Evolutionary conservation across 2,113 vertebrate genomes (phyloP), one percentile per base, ranked within the genome.

Genomic region (Ictalurus furcatus): DNA sequence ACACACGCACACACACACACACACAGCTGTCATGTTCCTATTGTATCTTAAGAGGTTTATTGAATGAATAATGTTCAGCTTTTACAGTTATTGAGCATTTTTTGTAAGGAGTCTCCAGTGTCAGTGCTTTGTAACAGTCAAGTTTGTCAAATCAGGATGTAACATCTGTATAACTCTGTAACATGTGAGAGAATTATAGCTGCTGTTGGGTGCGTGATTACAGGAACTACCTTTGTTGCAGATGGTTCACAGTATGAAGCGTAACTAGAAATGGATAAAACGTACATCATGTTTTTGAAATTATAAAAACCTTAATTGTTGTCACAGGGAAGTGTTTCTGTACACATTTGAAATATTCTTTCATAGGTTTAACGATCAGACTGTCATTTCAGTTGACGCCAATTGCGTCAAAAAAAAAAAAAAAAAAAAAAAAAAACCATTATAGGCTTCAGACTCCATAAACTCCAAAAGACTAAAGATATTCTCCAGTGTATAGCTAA

Each of bases 41-140:
- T 94, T 80, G 14, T 56, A 81, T 1, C 28, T 28, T 54, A 94
- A 92, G 74, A 92, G 92, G 93, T 93, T 92, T 90, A 92, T 82
- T 74, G 74, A 88, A 91, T 92, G 92, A 91, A 9, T 23, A 37
- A 78, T 8, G 25, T 13, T 12, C 40, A 48, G 4, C 21, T 48
- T 78, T 78, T 8, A 25, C 4, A 28, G 13, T 78, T 78, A 44
- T 21, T 44, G 11, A 23, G 5, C 23, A 11, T 44, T 76, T 76
- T 76, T 25, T 40, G 73, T 80, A 80, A 80, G 78, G 44, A 56
- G 78, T 80, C 78, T 58, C 52, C 78, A 58, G 78, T 54, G 44
- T n/a, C 76, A 79, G 12, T 5, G 19, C 17, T 76, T 44, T 11
- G 19, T 4, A 25, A 28, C 40, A 52, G 0, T 73, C 69, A 37